These are phyloP conservation scores for Pterobdella sp. DNA, from an alignment of 2,888 invertebrate genomes.

Conservation along the genomic window DNA sequence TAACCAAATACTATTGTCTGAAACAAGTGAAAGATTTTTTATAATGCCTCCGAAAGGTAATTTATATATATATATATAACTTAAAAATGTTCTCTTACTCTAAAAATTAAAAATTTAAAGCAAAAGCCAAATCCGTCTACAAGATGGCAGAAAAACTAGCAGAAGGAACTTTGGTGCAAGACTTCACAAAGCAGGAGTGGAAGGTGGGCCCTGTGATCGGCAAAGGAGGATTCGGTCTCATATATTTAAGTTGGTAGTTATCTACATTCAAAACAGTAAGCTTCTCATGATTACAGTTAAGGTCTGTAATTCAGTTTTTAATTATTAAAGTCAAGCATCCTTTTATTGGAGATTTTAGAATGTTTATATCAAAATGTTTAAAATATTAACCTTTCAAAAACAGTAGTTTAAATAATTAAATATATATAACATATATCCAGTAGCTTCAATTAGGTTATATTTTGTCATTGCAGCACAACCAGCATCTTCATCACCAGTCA, in stretches of 20 bases:
- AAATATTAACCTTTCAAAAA: no score
- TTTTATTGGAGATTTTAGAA: background rate
- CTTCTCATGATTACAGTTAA: no score
- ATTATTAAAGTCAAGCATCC: background rate
- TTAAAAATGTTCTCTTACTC: no score
- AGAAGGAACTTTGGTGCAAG: constrained; percentile 67
- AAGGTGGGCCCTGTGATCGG: constrained; percentile 78
- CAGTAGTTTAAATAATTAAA: no score
- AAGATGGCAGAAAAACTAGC: constrained; percentile 57
- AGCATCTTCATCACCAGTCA: constrained; percentile 12
- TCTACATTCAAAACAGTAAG: background rate
- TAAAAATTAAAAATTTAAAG: background rate
- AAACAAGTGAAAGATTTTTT: no score
- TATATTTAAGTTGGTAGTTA: constrained; percentile 65
- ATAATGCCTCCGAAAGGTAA: no score
- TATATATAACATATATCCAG: no score
- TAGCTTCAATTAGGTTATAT: no score
- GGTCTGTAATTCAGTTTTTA: no score
- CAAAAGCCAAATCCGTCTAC: constrained; percentile 36
- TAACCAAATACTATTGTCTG: no score
- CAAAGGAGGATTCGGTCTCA: constrained; percentile 84
- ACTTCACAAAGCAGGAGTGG: constrained; percentile 75
- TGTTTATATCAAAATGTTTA: no score
- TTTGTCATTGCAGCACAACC: constrained; percentile 15
- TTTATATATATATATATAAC: no score